Percentiles rank a stretch among this genome's conserved stretches.
These are phyloP conservation scores for Schizothorax lantsangensis DNA, from an alignment of 2,797 vertebrate species.

Conservation along the genomic window DNA sequence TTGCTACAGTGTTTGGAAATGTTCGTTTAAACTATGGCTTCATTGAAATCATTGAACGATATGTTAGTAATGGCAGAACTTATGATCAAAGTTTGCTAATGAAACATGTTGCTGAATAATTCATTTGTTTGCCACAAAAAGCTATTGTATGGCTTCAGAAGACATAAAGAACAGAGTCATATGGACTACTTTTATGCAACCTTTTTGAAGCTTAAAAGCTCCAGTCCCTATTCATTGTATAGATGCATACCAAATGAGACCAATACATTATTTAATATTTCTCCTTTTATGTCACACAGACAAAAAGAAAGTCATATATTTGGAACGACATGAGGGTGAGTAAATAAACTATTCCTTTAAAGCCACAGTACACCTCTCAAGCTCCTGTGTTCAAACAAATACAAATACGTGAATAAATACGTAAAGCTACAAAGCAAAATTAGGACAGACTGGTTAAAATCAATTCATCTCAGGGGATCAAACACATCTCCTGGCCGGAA, in stretches of 20 bases:
- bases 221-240: background rate
- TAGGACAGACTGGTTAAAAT: background rate
- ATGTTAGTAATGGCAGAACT: background rate
- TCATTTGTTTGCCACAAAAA: background rate
- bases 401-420: background rate
- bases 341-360: slow-evolving; percentile 12
- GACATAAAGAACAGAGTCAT: slow-evolving; percentile 19
- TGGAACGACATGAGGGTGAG: background rate
- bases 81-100: background rate
- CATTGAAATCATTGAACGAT: background rate
- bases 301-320: background rate
- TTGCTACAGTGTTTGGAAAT: background rate
- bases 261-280: background rate
- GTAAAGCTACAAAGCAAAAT: background rate
- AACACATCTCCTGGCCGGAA: slow-evolving; percentile 12
- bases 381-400: background rate
- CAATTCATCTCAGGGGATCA: slow-evolving; percentile 2
- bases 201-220: slow-evolving; percentile 9
- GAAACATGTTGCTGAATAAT: background rate
- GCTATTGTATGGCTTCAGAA: background rate
- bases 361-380: background rate
- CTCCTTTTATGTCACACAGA: slow-evolving; percentile 8
- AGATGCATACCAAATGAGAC: slow-evolving; percentile 3
- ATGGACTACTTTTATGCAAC: background rate
- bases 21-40: background rate